A percentile compares a stretch with the other conserved stretches of the same genome.
Conservation (phyloP, 1,140 invertebrate genomes). For the Cotesia chilonis region DNA sequence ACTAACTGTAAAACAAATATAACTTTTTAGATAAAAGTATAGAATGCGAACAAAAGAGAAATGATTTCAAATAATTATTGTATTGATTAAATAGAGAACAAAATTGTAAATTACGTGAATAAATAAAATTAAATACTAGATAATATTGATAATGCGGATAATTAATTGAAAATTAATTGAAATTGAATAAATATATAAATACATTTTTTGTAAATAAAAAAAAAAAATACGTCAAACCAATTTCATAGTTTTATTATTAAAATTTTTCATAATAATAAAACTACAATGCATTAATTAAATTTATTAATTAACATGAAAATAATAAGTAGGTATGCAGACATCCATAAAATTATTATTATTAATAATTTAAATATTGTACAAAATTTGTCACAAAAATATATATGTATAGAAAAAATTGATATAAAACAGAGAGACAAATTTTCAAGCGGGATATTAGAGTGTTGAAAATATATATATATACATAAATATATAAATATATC, state of each 20-base stretch:
- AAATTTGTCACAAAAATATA: conserved; percentile 41
- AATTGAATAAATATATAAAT: conserved; percentile 16
- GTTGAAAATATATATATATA: conserved; percentile 37
- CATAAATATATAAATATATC: conserved; percentile 25
- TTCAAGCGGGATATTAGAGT: conserved; percentile 50
- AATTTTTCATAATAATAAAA: too few relatives aligned
- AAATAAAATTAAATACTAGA: conserved; percentile 15
- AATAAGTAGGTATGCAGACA: conserved; percentile 11
- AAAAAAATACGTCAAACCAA: neutral
- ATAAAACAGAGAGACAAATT: conserved; percentile 38
- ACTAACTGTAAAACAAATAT: conserved; percentile 17
- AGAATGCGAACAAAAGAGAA: conserved; percentile 35
- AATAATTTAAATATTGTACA: conserved; percentile 46
- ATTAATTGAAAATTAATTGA: conserved; percentile 33
- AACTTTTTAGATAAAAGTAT: conserved; percentile 24
- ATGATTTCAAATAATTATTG: conserved; percentile 45
- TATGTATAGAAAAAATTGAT: conserved; percentile 15
- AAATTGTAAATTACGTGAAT: conserved; percentile 29
- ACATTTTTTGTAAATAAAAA: conserved; percentile 22
- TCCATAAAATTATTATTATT: conserved; percentile 14
- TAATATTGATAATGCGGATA: conserved; percentile 1
- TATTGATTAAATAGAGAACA: conserved; percentile 35
- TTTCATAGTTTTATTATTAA: too few relatives aligned
- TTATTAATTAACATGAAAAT: neutral
- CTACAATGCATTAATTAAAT: neutral